Conservation (phyloP, 2,888 invertebrate species). For the Linnaemya tessellans region DNA sequence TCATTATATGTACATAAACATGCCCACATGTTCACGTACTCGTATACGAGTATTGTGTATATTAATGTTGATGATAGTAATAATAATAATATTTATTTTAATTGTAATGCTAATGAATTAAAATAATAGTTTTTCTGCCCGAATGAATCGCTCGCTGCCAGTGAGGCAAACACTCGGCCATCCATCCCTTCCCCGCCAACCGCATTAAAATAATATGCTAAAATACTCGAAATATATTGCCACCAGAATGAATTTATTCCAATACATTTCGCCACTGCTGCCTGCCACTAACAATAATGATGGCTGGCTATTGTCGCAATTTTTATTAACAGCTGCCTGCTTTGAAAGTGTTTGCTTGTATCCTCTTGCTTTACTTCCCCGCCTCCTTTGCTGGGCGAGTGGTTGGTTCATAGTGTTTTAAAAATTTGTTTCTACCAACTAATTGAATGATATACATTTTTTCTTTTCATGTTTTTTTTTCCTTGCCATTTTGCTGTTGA, state of each 20-base stretch:
- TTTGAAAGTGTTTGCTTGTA: conserved; percentile 31
- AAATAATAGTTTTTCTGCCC: conserved; percentile 66
- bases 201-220: conserved; percentile 34
- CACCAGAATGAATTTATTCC: conserved; percentile 39
- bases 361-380: conserved; percentile 22
- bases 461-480: conserved; percentile 22
- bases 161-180: background rate
- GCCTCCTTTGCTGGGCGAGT: conserved; percentile 2
- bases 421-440: conserved; percentile 58
- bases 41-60: background rate
- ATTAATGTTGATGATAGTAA: conserved; percentile 21
- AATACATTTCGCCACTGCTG: conserved; percentile 11
- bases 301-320: conserved; percentile 26
- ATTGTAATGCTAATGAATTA: conserved; percentile 69
- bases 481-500: conserved; percentile 55
- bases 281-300: background rate
- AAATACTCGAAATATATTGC: conserved; percentile 38
- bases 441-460: conserved; percentile 49
- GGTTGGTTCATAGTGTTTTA: conserved; percentile 36
- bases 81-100: conserved; percentile 56
- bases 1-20: conserved; percentile 14
- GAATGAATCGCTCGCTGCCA: conserved; percentile 8
- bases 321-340: conserved; percentile 56
- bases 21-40: too few species aligned
- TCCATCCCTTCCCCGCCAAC: conserved; percentile 3